These are phyloP conservation scores for Acipenser oxyrinchus DNA, from an alignment of 2,797 vertebrate genomes.

Conservation along the genomic window DNA sequence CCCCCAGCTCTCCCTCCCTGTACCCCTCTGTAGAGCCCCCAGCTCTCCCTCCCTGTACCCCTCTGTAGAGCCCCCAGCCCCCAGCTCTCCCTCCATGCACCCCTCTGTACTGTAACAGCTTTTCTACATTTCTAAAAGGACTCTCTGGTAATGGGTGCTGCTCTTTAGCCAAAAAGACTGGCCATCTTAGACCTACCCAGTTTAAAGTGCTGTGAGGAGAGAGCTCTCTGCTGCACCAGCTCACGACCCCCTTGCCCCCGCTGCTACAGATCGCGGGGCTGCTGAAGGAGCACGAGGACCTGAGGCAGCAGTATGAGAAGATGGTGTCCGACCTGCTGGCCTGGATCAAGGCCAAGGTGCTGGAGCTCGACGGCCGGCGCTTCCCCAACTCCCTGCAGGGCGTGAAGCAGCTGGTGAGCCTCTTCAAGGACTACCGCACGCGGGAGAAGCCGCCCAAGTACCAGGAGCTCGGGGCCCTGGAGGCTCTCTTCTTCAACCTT, in stretches of 20 bases:
- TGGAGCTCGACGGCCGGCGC: conserved; percentile 56
- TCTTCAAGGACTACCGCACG: conserved; percentile 72
- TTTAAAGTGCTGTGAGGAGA: neutral
- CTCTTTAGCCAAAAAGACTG: neutral
- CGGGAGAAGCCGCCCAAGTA: conserved; percentile 80
- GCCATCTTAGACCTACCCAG: neutral
- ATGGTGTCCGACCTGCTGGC: conserved; percentile 68
- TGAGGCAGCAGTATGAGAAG: conserved; percentile 62
- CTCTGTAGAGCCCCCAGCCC: neutral
- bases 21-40: too few relatives aligned
- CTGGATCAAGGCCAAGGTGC: conserved; percentile 72
- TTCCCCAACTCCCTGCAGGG: conserved; percentile 74
- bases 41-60: neutral
- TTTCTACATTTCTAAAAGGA: neutral
- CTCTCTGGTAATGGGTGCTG: neutral
- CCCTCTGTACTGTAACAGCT: neutral
- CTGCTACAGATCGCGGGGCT: conserved; percentile 63
- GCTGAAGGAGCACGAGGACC: conserved; percentile 66
- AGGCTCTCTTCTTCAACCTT: conserved; percentile 76
- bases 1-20: too few relatives aligned
- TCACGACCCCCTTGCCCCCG: neutral
- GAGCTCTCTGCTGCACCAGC: neutral
- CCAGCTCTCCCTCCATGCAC: too few relatives aligned
- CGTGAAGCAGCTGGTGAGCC: conserved; percentile 63
- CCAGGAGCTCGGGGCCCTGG: conserved; percentile 72